Base-by-base conservation (phyloP, 2,797 vertebrate genomes). In the Rhabdophis nuchalis region DNA sequence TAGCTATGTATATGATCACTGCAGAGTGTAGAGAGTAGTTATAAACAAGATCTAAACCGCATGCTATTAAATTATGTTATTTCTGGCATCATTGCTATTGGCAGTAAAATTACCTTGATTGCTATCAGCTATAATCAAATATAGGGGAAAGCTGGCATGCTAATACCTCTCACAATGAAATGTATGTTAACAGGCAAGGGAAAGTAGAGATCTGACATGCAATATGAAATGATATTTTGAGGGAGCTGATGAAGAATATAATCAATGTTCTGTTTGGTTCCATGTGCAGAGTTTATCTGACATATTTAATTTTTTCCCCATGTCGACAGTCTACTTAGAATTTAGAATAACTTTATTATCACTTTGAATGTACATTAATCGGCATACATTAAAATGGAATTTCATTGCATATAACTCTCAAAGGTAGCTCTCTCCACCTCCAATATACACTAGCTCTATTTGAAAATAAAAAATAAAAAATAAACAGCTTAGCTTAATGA, bases 121-220 rank as follows among this genome's bases (percentile, higher is more conserved):
- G 94, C 95, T 98, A 98, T 98, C 98, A 95, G 95, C 96, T 93
- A 61, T 98, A 98, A 98, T 98, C 97, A 98, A 98, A 98, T 98
- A 97, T 91, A 96, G 97, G 91, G 97, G 96, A 97, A 93, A 94
- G 95, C 94, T 96, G 97, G 97, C 97, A 97, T 94, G 96, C 64
- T 93, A 91, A 86, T 93, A 92, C 95, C 94, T 93, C 96, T 88
- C 90, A 94, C 95, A 93, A 95, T 90, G 92, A 90, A 89, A 85
- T 89, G 86, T 91, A 95, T 95, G 93, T 94, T 95, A 95, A 91
- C 61, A 93, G 86, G 50, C n/a, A 36, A 23, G 72, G 32, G 20
- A 95, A 90, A 87, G 54, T 29, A 94, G 93, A 95, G 94, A 95
- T 89, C 93, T 94, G 94, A 96, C 91, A 93, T 87, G 89, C 89